Conservation (phyloP, 35 echinoderm and acorn worm genomes). For the Lytechinus pictus region DNA sequence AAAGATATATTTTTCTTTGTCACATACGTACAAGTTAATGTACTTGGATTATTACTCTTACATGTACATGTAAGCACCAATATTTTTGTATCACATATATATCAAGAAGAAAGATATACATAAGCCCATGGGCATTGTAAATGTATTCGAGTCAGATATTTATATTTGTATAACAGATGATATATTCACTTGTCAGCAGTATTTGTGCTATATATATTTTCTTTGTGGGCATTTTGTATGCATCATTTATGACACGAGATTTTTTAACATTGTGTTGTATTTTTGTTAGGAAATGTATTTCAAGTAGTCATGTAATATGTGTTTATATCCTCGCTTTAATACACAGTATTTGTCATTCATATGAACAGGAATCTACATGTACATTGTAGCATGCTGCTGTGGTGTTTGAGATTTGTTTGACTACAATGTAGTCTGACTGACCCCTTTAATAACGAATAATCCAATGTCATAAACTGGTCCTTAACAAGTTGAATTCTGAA, state of each 20-base stretch:
- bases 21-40: background rate
- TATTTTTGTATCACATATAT: background rate
- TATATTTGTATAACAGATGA: conserved; percentile 14
- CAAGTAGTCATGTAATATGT: background rate
- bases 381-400: too few species aligned
- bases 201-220: background rate
- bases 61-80: background rate
- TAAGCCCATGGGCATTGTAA: background rate
- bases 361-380: too few species aligned
- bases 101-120: background rate
- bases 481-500: too few species aligned
- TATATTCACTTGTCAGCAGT: background rate
- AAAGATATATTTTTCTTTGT: background rate
- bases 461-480: too few species aligned
- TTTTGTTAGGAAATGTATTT: background rate
- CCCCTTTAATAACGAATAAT: too few species aligned
- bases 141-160: conserved; percentile 12
- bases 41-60: background rate
- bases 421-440: too few species aligned
- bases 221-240: background rate
- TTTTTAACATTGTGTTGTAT: background rate
- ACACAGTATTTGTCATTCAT: too few species aligned
- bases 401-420: too few species aligned
- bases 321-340: background rate
- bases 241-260: background rate